Percentiles rank a stretch among this genome's conserved stretches.
phyloP scores from a whole-genome alignment of 2,113 vertebrate genomes.

The Eolophus roseicapilla region DNA sequence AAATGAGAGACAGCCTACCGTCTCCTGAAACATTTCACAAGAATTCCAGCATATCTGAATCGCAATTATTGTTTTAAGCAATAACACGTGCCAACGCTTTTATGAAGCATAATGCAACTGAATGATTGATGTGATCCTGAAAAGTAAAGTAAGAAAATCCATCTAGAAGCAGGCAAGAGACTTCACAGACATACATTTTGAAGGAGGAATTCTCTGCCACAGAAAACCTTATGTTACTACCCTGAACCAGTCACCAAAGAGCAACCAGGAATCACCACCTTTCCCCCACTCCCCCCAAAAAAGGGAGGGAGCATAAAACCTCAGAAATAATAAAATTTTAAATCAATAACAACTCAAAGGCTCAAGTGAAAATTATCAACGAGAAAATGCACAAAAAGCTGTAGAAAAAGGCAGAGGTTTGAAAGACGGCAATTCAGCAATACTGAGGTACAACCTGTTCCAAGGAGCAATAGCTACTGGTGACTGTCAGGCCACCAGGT shows the following conservation, averaged over 20 bases:
- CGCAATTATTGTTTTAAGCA: not conserved
- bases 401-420: not conserved
- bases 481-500: not conserved
- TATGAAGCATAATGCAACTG: not conserved
- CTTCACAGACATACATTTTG: not conserved
- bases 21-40: not conserved
- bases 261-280: not conserved
- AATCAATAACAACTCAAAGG: not conserved
- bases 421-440: not conserved
- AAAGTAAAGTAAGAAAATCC: not conserved
- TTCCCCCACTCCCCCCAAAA: too few species aligned
- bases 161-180: not conserved
- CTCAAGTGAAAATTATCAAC: not conserved
- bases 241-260: not conserved
- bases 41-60: constrained; percentile 17
- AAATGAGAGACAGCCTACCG: not conserved
- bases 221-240: not conserved
- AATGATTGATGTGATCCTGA: not conserved
- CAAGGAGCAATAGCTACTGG: not conserved
- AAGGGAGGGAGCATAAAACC: rapidly evolving
- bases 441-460: not conserved
- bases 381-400: not conserved
- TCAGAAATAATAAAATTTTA: not conserved
- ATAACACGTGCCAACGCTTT: not conserved
- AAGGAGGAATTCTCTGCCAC: not conserved